phyloP scores from a whole-genome alignment of 2,113 vertebrate genomes.

The Procavia capensis region DNA sequence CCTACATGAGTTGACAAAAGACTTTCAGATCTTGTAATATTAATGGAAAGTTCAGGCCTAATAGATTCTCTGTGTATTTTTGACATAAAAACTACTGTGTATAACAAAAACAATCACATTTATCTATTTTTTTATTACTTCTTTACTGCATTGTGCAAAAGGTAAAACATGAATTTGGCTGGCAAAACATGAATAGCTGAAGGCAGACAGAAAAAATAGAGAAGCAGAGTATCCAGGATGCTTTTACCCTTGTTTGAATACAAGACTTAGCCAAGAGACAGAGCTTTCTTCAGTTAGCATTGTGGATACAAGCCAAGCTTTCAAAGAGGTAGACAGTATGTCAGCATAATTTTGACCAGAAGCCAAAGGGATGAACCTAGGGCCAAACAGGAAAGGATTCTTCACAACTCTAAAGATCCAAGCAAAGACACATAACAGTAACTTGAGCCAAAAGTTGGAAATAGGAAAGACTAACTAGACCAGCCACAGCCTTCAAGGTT shows the following conservation, averaged over 20 bases:
- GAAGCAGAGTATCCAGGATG: neutral
- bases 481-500: neutral
- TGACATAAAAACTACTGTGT: conserved; percentile 21
- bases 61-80: neutral
- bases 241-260: neutral
- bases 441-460: conserved; percentile 21
- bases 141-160: neutral
- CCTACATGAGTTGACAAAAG: neutral
- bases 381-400: conserved; percentile 32
- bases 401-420: neutral
- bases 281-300: neutral
- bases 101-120: neutral
- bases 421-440: neutral
- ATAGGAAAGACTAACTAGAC: conserved; percentile 44
- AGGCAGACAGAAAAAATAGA: neutral
- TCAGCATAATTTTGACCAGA: conserved; percentile 32
- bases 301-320: conserved; percentile 34
- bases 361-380: conserved; percentile 51
- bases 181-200: neutral
- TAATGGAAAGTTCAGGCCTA: neutral
- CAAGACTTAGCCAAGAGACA: conserved; percentile 14
- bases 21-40: neutral
- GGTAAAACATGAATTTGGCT: neutral
- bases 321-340: neutral
- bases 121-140: neutral